Evolutionary conservation across 2,113 vertebrate species (phyloP), one percentile per base, ranked within the genome.

Genomic region (Takifugu bimaculatus): DNA sequence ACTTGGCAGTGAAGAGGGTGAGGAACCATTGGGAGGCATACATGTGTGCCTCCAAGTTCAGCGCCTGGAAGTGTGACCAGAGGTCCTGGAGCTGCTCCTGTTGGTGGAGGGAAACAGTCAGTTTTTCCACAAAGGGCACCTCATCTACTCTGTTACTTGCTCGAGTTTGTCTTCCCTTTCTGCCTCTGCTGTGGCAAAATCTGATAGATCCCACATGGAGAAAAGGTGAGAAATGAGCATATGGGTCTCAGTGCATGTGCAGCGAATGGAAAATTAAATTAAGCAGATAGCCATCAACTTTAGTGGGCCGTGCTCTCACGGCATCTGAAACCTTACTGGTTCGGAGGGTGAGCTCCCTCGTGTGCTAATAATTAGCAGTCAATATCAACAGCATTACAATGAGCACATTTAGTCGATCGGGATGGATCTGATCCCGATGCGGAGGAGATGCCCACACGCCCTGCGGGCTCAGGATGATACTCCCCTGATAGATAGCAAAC

Each of bases 21-120:
- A 99, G 93, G 82, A 99, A 99, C 97, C 97, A 98, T 85, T 98
- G 97, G 42, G 97, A 98, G 7, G 97, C 97, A 4, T 98, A 99
- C 97, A 99, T 99, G 77, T 99, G 97, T 50, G 95, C 97, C 86
- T 99, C 97, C 86, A 99, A 79, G 82, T 91, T 97, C 82, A 98
- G 85, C 4, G 91, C 91, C 85, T 91, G 90, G 75, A 99, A 99
- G 84, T 96, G 97, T 78, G 82, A 88, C 77, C 95, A 89, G 75
- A 99, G 85, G 65, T 98, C 96, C 6, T 96, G 94, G 32, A 97
- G 84, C 78, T 95, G 95, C 67, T 99, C 97, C 97, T 99, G 77
- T 4, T 75, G 72, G 54, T 58, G 50, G n/a, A 72, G 49, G 43
- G 1, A 26, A 51, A 58, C 44, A 5, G 47, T 11, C 13, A 13